Evolutionary conservation across 2,113 vertebrate genomes (phyloP), one percentile per base, ranked within the genome.

Genomic region (Shinisaurus crocodilurus): DNA sequence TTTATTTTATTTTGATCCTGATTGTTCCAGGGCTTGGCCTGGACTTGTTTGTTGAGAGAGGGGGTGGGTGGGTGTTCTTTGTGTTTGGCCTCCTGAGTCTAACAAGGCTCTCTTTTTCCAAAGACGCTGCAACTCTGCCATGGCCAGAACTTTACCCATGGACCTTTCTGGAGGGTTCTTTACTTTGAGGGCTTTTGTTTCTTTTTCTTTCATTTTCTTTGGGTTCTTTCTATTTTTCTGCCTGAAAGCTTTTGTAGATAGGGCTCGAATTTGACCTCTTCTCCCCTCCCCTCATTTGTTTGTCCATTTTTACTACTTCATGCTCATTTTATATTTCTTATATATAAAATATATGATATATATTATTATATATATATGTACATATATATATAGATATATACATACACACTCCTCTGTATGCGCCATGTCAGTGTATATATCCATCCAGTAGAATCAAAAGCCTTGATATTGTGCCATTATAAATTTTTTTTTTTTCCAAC

Each of bases 71-170:
- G 27, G 15, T 40, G 29, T 48, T 91, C 74, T 50, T 34, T 87
- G 86, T 65, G 20, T 91, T 95, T 79, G 94, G 89, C 93, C 93
- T 93, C 89, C 95, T 94, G 90, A 95, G 92, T 93, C 90, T 94
- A 94, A 88, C 88, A 84, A 89, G 92, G 93, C 94, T 57, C 91
- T 63, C 90, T 88, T 92, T 95, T 8, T 95, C 95, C 95, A 96
- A 96, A 96, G 95, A 96, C 1, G 45, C 27, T 43, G 92, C 43
- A 83, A 88, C 88, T 94, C 12, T 92, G 95, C 96, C 94, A 92
- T 94, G 91, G 97, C 97, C 97, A 97, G 97, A 97, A 97, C 97
- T 96, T 97, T 96, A 97, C 96, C 97, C 97, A 97, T 95, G 97
- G 96, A 97, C 95, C 93, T 95, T 85, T 95, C 93, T 88, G 88